These are phyloP conservation scores for Platysternon megacephalum DNA, from an alignment of 2,113 vertebrate species.

Conservation along the genomic window DNA sequence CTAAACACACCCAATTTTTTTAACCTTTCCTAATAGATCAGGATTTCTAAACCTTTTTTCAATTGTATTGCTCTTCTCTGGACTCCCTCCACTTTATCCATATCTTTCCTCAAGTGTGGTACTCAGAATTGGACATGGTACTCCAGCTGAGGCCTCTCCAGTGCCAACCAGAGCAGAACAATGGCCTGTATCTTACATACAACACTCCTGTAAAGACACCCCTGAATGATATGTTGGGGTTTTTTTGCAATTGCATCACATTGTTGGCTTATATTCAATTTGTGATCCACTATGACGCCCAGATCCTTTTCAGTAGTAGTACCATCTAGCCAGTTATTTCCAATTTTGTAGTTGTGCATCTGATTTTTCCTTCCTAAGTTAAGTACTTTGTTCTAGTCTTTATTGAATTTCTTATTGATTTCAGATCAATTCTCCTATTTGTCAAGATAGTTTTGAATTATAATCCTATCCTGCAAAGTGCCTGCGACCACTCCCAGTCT, in stretches of 20 bases:
- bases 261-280: neutral
- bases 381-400: neutral
- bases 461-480: neutral
- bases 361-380: neutral
- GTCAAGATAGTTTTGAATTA: neutral
- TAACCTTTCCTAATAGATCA: too few relatives aligned
- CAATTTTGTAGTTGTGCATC: neutral
- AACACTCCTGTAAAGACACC: too few relatives aligned
- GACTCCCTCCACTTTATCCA: too few relatives aligned
- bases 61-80: too few relatives aligned
- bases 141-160: too few relatives aligned
- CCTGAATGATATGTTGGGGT: too few relatives aligned
- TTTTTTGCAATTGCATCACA: neutral
- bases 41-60: too few relatives aligned
- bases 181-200: too few relatives aligned
- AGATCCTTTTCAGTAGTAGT: neutral
- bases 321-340: neutral
- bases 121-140: too few relatives aligned
- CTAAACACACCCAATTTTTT: too few relatives aligned
- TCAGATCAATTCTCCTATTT: neutral
- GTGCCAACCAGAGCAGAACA: too few relatives aligned
- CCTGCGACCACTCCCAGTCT: neutral
- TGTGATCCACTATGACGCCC: neutral
- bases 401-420: neutral
- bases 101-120: too few relatives aligned